A percentile compares a stretch with the other conserved stretches of the same genome.
phyloP scores from a whole-genome alignment of 2,113 vertebrate species.

The Oryzias melastigma region DNA sequence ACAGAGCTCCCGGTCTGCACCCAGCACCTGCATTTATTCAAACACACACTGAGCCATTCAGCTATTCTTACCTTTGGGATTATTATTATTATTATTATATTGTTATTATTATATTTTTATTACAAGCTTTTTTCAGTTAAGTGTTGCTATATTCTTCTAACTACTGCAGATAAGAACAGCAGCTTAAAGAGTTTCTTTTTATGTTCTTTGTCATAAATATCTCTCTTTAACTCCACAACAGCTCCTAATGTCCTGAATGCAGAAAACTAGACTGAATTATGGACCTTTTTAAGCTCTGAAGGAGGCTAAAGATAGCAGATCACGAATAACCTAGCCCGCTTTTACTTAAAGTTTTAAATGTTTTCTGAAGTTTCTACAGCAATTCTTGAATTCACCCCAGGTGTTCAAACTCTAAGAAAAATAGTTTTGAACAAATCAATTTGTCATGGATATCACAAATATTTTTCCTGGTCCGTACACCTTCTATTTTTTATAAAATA shows the following conservation, averaged over 20 bases:
- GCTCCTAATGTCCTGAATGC: too few species aligned
- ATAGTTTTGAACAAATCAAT: too few species aligned
- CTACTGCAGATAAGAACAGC: constrained; percentile 24
- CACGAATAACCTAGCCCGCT: too few species aligned
- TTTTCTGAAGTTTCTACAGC: too few species aligned
- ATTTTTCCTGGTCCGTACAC: too few species aligned
- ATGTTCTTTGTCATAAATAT: constrained; percentile 20
- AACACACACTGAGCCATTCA: constrained; percentile 43
- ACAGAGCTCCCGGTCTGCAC: constrained; percentile 23
- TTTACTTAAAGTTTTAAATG: too few species aligned
- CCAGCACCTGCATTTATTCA: constrained; percentile 42
- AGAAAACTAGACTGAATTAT: too few species aligned
- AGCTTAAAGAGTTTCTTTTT: constrained; percentile 31
- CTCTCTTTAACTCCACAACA: constrained; percentile 1
- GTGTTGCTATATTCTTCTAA: constrained; percentile 11
- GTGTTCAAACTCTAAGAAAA: too few species aligned
- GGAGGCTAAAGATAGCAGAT: too few species aligned
- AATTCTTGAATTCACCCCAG: too few species aligned
- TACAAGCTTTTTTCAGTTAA: constrained; percentile 26
- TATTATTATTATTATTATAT: constrained; percentile 14
- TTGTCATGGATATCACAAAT: too few species aligned
- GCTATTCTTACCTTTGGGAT: constrained; percentile 28
- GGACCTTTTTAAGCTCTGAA: too few species aligned
- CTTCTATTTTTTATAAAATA: constrained; percentile 27
- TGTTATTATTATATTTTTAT: constrained; percentile 33